phyloP scores from a whole-genome alignment of 2,797 vertebrate genomes.

The Denticeps clupeoides region DNA sequence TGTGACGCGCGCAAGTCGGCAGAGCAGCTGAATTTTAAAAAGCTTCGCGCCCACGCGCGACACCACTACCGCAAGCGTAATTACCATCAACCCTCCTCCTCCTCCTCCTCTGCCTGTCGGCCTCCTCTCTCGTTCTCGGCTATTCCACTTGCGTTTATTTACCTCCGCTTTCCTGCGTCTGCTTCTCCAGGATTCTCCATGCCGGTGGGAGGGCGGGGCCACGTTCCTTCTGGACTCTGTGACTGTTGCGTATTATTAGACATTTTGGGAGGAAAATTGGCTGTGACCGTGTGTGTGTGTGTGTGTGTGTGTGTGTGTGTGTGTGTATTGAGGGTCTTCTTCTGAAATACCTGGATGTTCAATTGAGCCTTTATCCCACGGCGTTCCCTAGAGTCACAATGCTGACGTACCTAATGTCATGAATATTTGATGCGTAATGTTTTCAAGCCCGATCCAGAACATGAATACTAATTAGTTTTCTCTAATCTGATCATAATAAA shows the following conservation, averaged over 20 bases:
- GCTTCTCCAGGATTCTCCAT: neutral
- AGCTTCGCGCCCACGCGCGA: slow-evolving; percentile 60
- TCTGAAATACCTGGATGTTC: too few relatives aligned
- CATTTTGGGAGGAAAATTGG: too few relatives aligned
- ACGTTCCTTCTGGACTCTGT: slow-evolving; percentile 4
- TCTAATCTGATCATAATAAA: too few relatives aligned
- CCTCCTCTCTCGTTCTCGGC: neutral
- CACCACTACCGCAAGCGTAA: slow-evolving; percentile 58
- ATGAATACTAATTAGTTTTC: too few relatives aligned
- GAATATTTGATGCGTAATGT: too few relatives aligned
- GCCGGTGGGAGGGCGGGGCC: neutral
- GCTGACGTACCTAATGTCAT: too few relatives aligned
- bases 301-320: neutral
- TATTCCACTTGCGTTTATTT: slow-evolving; percentile 5
- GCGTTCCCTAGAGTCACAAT: too few relatives aligned
- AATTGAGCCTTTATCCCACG: too few relatives aligned
- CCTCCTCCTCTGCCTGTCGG: slow-evolving; percentile 26
- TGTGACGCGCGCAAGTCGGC: slow-evolving; percentile 59
- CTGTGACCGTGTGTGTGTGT: slow-evolving; percentile 14
- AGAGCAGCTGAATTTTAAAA: slow-evolving; percentile 74
- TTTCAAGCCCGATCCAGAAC: too few relatives aligned
- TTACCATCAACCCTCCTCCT: slow-evolving; percentile 52
- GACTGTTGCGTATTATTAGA: slow-evolving; percentile 10
- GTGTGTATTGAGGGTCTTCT: slow-evolving; percentile 6
- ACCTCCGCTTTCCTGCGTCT: neutral